A percentile compares a stretch with the other conserved stretches of the same genome.
Conservation (phyloP, 2,797 vertebrate genomes). For the Neopelma chrysocephalum region DNA sequence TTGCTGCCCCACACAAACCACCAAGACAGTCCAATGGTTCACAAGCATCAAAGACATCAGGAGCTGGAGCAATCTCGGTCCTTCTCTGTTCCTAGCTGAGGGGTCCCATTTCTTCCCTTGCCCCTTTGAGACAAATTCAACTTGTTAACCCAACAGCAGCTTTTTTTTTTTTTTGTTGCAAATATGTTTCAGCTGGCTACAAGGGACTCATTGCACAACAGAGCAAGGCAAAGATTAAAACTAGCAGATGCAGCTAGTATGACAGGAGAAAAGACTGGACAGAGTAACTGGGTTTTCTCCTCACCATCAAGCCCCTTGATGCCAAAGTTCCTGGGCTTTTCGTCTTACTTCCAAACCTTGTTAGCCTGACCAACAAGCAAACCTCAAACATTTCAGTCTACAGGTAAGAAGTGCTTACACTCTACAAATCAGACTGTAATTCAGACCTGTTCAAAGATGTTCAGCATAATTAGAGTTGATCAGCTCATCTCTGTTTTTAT, state of each 20-base stretch:
- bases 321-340: not conserved
- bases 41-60: not conserved
- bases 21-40: not conserved
- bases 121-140: not conserved
- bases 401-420: not conserved
- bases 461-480: not conserved
- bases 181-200: not conserved
- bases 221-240: not conserved
- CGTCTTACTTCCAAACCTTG: not conserved
- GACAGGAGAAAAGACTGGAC: fast-evolving
- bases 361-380: not conserved
- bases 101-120: not conserved
- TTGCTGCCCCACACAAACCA: not conserved
- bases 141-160: not conserved
- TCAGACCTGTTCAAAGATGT: not conserved
- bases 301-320: not conserved
- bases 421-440: not conserved
- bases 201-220: not conserved
- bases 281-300: not conserved
- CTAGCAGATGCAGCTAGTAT: not conserved
- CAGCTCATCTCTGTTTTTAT: not conserved
- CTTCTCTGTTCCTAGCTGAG: not conserved
- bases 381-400: not conserved
- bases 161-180: not conserved
- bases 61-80: not conserved